Base-by-base conservation (phyloP, 2,113 vertebrate genomes). In the Gadus chalcogrammus region DNA sequence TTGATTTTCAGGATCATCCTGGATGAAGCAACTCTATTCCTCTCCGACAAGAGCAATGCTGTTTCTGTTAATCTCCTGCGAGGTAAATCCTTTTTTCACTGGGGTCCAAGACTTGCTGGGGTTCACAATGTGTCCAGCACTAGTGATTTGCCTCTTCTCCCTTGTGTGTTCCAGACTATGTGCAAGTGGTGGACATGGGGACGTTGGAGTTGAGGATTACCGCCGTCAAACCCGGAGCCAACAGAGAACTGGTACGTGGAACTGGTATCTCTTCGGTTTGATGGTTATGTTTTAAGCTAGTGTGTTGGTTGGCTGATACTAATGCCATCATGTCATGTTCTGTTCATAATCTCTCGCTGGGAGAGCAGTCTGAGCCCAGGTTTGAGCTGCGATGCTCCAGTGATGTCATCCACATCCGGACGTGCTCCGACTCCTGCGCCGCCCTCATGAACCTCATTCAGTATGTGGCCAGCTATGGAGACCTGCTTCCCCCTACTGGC, bases 361-460 rank as follows among this genome's bases (percentile, higher is more conserved):
- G 60, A 0, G 53, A 27, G 67, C 73, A 99, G 96, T 87, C 86
- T 0, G 94, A 94, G 75, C 96, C 97, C 0, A 93, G 90, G 64
- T 99, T 99, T 82, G 96, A 99, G 85, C 83, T 99, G 63, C 95
- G 96, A 82, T 99, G 97, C 73, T 98, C 97, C 67, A 99, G 97
- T 74, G 97, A 99, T 12, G 86, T 94, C n/a, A 95, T 99, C 72
- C 97, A 98, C 73, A 93, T 99, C 80, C 90, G 96, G 70, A 98
- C 96, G 0, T 99, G 97, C 84, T 96, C 95, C 0, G 97, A 99
- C 81, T 98, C 97, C 0, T 99, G 97, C 71, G 97, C 97, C 1
- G 96, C 96, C 0, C 88, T 99, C 8, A 99, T 99, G 97, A 99
- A 98, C 75, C 97, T 99, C 15, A 98, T 99, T 75, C 97, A 99